Evolutionary conservation across 2,888 invertebrate genomes (phyloP).

Genomic region (Pristionchus japonicus): DNA sequence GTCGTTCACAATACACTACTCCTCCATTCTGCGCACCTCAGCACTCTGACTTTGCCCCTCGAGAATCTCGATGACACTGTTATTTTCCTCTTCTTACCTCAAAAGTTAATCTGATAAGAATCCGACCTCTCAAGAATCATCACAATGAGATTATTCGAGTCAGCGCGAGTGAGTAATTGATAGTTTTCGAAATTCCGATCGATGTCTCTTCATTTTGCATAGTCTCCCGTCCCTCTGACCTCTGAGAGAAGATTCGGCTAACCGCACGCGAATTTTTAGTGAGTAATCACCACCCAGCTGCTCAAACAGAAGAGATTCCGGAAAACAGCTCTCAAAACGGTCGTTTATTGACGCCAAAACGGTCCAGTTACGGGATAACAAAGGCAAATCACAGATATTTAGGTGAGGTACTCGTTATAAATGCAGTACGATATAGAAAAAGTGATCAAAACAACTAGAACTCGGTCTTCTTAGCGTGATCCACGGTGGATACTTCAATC

Average conservation of each 20-base stretch:
- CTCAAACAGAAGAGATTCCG: not conserved
- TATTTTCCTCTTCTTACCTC: not conserved
- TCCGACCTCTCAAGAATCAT: not conserved
- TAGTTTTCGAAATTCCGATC: no score
- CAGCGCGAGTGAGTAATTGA: not conserved
- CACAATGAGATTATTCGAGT: slow-evolving; percentile 1
- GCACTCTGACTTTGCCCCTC: not conserved
- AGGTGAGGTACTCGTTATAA: not conserved
- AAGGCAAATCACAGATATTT: not conserved
- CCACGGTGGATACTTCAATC: not conserved
- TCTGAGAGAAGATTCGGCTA: no score
- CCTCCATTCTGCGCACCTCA: not conserved
- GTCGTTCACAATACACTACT: not conserved
- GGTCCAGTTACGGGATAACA: not conserved
- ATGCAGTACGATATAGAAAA: no score
- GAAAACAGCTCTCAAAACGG: not conserved
- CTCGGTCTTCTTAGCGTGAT: not conserved
- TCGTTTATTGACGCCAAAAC: not conserved
- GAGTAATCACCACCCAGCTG: no score
- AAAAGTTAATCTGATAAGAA: slow-evolving; percentile 4
- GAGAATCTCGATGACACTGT: not conserved
- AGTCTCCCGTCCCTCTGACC: no score
- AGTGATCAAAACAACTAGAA: not conserved
- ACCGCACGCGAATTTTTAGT: no score
- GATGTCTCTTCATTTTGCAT: no score